phyloP scores from a whole-genome alignment of 2,113 vertebrate species.

The Thryonomys swinderianus region DNA sequence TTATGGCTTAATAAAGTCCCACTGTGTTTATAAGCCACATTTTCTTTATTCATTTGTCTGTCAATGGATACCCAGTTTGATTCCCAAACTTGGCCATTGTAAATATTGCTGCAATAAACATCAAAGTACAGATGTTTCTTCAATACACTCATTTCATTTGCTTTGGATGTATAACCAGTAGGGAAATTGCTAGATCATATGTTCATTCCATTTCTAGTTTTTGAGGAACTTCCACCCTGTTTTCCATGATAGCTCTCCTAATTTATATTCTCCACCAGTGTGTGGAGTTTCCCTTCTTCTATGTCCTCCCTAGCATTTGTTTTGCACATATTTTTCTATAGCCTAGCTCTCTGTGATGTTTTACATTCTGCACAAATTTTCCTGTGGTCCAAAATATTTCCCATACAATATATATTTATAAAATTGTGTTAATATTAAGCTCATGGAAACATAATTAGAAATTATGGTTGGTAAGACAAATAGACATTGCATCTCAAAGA shows the following conservation, averaged over 20 bases:
- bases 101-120: background rate
- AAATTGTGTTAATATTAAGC: slow-evolving; percentile 20
- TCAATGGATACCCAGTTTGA: background rate
- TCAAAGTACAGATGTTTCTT: background rate
- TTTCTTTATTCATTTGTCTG: background rate
- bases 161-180: background rate
- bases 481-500: background rate
- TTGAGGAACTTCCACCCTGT: background rate
- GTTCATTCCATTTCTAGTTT: background rate
- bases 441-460: background rate
- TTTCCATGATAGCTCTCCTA: background rate
- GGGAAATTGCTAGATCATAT: background rate
- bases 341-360: background rate
- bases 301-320: background rate
- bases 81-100: too few relatives aligned
- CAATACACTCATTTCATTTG: background rate
- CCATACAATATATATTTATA: background rate
- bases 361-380: background rate
- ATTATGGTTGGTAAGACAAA: background rate
- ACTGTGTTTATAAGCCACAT: background rate
- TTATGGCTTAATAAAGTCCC: background rate
- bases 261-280: background rate
- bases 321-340: background rate
- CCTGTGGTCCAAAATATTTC: background rate
- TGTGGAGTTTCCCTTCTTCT: background rate